Percentiles rank a stretch among this genome's conserved stretches.
Conservation (phyloP, 2,797 vertebrate species). For the Acanthiza pusilla region DNA sequence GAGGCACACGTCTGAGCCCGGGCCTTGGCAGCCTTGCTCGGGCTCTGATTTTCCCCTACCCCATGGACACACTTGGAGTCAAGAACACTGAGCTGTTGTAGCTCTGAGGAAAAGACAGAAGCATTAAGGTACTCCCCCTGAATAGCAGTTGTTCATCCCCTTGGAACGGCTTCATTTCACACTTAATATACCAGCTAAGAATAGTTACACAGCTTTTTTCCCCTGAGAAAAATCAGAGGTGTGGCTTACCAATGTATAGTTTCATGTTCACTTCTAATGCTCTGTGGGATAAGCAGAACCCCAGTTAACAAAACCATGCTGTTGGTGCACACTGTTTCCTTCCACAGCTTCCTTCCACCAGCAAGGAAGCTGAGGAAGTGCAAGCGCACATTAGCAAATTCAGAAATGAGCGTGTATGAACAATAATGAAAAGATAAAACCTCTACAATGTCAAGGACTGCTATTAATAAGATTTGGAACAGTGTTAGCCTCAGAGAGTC, state of each 20-base stretch:
- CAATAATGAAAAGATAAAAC: slow-evolving; percentile 12
- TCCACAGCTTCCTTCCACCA: not conserved
- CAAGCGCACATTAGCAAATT: not conserved
- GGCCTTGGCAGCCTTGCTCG: not conserved
- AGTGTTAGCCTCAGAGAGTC: not conserved
- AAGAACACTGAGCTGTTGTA: not conserved
- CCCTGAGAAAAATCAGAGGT: not conserved
- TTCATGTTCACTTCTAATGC: not conserved
- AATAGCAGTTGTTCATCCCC: not conserved
- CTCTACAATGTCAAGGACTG: not conserved
- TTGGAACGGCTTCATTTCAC: slow-evolving; percentile 18
- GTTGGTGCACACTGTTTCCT: not conserved
- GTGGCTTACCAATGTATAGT: not conserved
- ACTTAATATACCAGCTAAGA: not conserved
- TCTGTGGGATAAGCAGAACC: not conserved
- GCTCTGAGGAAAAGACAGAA: not conserved
- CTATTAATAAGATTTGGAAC: slow-evolving; percentile 16
- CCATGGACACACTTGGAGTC: not conserved
- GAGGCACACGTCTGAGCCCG: slow-evolving; percentile 30
- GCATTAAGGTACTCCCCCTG: not conserved
- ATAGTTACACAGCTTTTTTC: not conserved
- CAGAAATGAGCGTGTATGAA: slow-evolving; percentile 1
- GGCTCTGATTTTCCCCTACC: not conserved
- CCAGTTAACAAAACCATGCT: not conserved
- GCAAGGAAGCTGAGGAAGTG: not conserved